Percentiles rank a stretch among this genome's conserved stretches.
phyloP scores from a whole-genome alignment of 2,113 vertebrate genomes.

The Holacanthus passer region DNA sequence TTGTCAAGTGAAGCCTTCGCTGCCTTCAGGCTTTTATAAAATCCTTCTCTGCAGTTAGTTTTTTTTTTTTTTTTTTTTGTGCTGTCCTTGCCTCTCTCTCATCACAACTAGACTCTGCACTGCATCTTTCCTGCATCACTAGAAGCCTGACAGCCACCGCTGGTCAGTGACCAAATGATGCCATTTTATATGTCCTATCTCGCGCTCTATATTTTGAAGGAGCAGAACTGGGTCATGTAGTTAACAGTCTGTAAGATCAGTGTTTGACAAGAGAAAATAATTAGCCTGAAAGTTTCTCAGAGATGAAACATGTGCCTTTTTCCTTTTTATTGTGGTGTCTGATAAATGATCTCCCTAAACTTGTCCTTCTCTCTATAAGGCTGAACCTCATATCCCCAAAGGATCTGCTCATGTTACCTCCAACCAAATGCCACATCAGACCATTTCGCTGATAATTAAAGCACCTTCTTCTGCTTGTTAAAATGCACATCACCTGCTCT shows the following conservation, averaged over 20 bases:
- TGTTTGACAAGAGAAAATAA: slow-evolving; percentile 17
- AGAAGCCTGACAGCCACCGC: slow-evolving; percentile 44
- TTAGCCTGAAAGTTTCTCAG: background rate
- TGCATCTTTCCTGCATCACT: slow-evolving; percentile 31
- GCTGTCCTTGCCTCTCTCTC: slow-evolving; percentile 16
- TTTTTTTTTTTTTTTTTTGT: slow-evolving; percentile 12
- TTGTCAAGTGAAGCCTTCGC: slow-evolving; percentile 1
- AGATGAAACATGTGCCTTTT: background rate
- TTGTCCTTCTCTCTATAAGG: background rate
- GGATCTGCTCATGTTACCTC: background rate
- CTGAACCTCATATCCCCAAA: slow-evolving; percentile 36
- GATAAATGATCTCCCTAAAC: background rate
- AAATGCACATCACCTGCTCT: slow-evolving; percentile 23
- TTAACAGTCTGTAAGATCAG: slow-evolving; percentile 10
- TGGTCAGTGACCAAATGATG: slow-evolving; percentile 50
- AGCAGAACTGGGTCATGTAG: background rate
- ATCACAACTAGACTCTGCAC: slow-evolving; percentile 25
- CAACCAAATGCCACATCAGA: slow-evolving; percentile 10
- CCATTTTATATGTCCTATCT: slow-evolving; percentile 42
- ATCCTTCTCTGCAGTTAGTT: slow-evolving; percentile 18
- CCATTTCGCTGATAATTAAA: slow-evolving; percentile 30
- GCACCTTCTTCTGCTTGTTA: slow-evolving; percentile 1
- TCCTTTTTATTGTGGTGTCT: background rate
- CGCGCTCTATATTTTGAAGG: slow-evolving; percentile 26
- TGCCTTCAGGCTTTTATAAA: slow-evolving; percentile 38